Percentiles rank a stretch among this genome's conserved stretches.
Evolutionary conservation across 2,113 vertebrate genomes (phyloP).

Genomic region (Caretta caretta): DNA sequence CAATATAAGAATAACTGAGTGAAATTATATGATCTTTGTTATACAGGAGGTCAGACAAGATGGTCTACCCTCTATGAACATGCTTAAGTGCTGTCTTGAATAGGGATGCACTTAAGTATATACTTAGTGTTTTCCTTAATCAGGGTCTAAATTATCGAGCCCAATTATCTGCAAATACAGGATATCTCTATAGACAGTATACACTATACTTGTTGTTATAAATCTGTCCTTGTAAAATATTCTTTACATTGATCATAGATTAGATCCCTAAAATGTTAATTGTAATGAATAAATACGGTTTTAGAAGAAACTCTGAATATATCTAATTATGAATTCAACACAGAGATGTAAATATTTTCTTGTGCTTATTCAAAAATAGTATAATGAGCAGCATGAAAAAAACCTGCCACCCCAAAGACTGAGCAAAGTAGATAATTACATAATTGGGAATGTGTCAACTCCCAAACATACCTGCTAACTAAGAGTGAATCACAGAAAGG

Average conservation of each 20-base stretch:
- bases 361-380: not conserved
- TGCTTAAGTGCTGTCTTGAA: not conserved
- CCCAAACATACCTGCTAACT: not conserved
- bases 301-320: not conserved
- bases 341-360: not conserved
- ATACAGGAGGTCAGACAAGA: not conserved
- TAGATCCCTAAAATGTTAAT: not conserved
- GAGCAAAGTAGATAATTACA: slow-evolving; percentile 10
- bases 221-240: not conserved
- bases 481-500: not conserved
- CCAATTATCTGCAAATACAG: not conserved
- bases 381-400: not conserved
- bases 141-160: not conserved
- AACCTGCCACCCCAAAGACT: not conserved
- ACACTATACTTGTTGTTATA: not conserved
- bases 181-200: not conserved
- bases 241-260: not conserved
- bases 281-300: not conserved
- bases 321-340: not conserved
- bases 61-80: not conserved
- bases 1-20: not conserved
- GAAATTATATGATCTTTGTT: not conserved
- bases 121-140: not conserved
- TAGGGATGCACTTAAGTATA: not conserved
- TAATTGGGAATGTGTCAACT: slow-evolving; percentile 9